A percentile compares a stretch with the other conserved stretches of the same genome.
These are phyloP conservation scores for Misgurnus mizolepis DNA, from an alignment of 2,113 vertebrate species.

Conservation along the genomic window DNA sequence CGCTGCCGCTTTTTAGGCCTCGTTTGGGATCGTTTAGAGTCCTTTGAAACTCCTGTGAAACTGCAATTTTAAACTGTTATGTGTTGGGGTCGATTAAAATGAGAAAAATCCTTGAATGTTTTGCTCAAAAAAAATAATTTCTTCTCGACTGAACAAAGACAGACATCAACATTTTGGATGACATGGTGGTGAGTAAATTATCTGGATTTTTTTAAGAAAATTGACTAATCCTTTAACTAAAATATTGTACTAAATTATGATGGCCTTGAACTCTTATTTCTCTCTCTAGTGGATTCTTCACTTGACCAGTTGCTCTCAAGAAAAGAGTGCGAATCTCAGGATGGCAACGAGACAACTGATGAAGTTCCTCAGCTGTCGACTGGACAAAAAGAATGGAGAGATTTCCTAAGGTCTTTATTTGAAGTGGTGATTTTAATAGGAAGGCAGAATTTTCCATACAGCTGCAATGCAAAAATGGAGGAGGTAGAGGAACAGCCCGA, in stretches of 20 bases:
- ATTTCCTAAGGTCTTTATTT: conserved; percentile 89
- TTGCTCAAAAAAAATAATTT: no score
- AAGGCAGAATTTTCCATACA: conserved; percentile 86
- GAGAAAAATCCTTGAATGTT: no score
- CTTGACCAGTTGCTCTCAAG: conserved; percentile 70
- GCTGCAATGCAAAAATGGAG: conserved; percentile 67
- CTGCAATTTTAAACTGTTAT: no score
- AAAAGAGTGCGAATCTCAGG: conserved; percentile 63
- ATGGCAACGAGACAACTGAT: conserved; percentile 54
- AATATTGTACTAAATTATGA: background rate
- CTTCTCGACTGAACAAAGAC: no score
- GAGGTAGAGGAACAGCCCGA: conserved; percentile 60
- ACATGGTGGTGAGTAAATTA: no score
- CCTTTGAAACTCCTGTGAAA: no score
- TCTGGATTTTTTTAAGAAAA: no score
- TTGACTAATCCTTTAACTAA: no score
- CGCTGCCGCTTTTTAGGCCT: no score
- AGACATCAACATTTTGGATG: no score
- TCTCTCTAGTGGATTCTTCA: conserved; percentile 76
- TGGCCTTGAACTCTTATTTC: background rate
- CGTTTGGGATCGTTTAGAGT: no score
- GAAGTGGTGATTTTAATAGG: conserved; percentile 89
- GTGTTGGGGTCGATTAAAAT: no score
- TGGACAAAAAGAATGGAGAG: conserved; percentile 84
- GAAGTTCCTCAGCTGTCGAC: conserved; percentile 63